phyloP scores from a whole-genome alignment of 2,797 vertebrate genomes.

The Fratercula arctica region DNA sequence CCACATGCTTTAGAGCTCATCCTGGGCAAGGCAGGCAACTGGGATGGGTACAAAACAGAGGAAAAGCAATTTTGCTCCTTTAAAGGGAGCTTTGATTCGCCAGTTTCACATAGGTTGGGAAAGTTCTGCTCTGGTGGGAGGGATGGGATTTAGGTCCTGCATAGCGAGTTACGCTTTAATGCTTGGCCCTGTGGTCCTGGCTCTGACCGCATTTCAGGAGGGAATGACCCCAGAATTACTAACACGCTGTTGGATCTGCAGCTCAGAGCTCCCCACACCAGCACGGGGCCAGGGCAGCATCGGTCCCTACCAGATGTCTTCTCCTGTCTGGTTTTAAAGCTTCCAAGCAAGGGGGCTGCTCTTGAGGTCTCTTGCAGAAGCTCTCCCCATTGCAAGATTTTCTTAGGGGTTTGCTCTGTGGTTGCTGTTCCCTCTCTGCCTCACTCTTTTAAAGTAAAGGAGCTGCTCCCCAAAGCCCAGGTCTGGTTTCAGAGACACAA shows the following conservation, averaged over 20 bases:
- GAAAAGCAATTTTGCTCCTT: not conserved
- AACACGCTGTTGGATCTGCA: not conserved
- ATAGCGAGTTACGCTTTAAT: not conserved
- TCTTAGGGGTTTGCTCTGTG: not conserved
- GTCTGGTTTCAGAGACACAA: not conserved
- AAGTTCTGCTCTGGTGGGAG: not conserved
- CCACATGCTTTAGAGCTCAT: conserved; percentile 33
- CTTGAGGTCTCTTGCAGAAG: not conserved
- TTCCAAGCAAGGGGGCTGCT: not conserved
- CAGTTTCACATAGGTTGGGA: not conserved
- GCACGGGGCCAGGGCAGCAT: not conserved
- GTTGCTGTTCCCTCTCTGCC: not conserved
- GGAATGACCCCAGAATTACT: not conserved
- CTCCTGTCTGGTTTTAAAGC: not conserved
- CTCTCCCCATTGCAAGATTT: not conserved
- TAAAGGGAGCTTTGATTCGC: not conserved
- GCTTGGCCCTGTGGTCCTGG: not conserved
- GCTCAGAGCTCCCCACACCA: not conserved
- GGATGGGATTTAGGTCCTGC: not conserved
- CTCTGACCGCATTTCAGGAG: not conserved
- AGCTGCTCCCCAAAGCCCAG: not conserved
- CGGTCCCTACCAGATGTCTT: not conserved
- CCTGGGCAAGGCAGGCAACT: not conserved
- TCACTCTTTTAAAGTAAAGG: not conserved
- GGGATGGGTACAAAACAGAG: not conserved